Evolutionary conservation across 2,797 vertebrate genomes (phyloP).

Genomic region (Cuniculus paca): DNA sequence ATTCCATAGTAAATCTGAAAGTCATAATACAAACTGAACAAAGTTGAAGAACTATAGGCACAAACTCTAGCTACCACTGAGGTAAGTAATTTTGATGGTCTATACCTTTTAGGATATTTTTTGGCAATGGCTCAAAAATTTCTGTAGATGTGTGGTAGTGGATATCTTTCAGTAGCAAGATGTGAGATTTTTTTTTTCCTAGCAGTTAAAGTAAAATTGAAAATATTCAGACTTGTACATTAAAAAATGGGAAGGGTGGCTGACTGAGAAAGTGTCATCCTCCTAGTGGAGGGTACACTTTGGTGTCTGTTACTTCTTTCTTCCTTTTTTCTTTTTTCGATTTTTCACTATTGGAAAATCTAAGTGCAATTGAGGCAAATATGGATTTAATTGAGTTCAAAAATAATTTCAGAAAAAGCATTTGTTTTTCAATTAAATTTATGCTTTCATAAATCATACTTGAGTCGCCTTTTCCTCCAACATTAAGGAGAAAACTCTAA

Average conservation of each 20-base stretch:
- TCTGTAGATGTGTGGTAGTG: neutral
- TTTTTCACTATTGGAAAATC: neutral
- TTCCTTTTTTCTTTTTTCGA: neutral
- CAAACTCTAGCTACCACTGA: neutral
- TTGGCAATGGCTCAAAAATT: neutral
- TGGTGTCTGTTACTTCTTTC: neutral
- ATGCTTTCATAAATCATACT: neutral
- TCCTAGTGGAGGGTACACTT: neutral
- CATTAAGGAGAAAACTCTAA: neutral
- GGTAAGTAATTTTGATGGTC: neutral
- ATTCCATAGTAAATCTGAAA: neutral
- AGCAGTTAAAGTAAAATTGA: neutral
- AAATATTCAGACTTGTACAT: neutral
- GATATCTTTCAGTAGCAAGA: neutral
- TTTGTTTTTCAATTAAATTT: neutral
- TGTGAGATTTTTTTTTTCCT: neutral
- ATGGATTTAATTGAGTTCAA: neutral
- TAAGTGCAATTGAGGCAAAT: neutral
- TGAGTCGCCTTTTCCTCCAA: neutral
- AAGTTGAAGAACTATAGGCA: neutral
- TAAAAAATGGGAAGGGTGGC: neutral
- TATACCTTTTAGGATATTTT: neutral
- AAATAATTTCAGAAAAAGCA: neutral
- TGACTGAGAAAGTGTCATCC: neutral
- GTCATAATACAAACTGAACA: neutral